These are phyloP conservation scores for Hassar affinis DNA, from an alignment of 2,113 vertebrate genomes.

Conservation along the genomic window DNA sequence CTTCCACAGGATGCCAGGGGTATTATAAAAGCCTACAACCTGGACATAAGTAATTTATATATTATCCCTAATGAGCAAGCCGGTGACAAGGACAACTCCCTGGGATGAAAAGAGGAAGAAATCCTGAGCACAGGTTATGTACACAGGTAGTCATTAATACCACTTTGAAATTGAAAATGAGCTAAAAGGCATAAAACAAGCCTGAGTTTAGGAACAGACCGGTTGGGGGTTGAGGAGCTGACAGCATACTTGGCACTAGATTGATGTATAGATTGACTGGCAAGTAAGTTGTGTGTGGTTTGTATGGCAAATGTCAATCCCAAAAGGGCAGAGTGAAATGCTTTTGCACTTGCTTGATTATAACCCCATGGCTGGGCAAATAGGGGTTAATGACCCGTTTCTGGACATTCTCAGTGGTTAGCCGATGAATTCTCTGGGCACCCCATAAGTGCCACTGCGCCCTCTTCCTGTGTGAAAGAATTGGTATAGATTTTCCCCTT, in stretches of 20 bases:
- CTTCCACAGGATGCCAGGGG: background rate
- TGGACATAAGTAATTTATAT: no score
- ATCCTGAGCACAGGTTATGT: background rate
- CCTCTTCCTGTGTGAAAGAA: no score
- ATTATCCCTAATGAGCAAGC: no score
- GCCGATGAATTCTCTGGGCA: background rate
- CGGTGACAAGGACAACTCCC: no score
- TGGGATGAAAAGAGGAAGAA: no score
- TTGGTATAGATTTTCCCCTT: background rate
- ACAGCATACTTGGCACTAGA: background rate
- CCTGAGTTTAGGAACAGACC: background rate
- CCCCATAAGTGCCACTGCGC: background rate
- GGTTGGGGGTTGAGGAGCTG: background rate
- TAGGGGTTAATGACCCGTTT: background rate
- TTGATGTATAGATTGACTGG: background rate
- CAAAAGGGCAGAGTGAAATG: background rate
- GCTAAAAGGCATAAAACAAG: background rate
- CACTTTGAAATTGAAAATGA: background rate
- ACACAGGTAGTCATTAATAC: background rate
- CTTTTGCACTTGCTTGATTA: background rate
- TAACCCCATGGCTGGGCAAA: background rate
- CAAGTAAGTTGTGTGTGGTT: background rate
- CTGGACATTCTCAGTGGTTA: background rate
- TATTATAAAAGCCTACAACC: no score
- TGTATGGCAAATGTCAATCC: background rate